These are phyloP conservation scores for Scomber colias DNA, from an alignment of 2,113 vertebrate species.

Conservation along the genomic window DNA sequence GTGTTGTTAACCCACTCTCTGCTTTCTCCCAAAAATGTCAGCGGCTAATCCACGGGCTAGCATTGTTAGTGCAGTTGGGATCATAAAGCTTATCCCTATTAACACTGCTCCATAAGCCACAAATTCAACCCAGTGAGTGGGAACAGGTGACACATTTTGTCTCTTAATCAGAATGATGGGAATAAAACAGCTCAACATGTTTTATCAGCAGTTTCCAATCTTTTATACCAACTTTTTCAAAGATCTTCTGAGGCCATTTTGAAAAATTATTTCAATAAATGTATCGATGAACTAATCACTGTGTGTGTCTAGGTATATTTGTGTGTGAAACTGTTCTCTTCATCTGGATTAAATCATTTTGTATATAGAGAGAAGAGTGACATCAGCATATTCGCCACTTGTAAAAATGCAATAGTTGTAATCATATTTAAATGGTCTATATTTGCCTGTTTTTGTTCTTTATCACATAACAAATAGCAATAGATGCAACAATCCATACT, in stretches of 20 bases:
- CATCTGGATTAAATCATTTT: too few species aligned
- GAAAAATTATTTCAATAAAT: too few species aligned
- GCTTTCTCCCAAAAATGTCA: constrained; percentile 67
- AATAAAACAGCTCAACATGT: neutral
- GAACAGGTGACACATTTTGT: constrained; percentile 58
- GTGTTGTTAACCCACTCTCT: constrained; percentile 64
- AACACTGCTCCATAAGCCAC: constrained; percentile 55
- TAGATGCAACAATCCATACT: too few species aligned
- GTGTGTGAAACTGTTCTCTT: too few species aligned
- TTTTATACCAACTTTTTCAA: neutral
- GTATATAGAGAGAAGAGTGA: too few species aligned
- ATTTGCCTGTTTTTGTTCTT: neutral
- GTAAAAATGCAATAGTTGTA: too few species aligned
- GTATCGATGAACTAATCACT: too few species aligned
- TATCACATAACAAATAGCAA: neutral
- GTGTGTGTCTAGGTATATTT: too few species aligned
- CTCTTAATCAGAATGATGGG: constrained; percentile 15
- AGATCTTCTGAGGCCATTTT: too few species aligned
- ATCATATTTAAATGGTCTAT: too few species aligned
- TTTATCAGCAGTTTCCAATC: neutral
- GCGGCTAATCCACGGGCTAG: constrained; percentile 66
- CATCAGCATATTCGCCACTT: too few species aligned
- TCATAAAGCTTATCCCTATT: constrained; percentile 70
- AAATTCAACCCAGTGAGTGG: constrained; percentile 45
- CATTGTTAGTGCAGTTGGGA: constrained; percentile 73